Percentiles rank a stretch among this genome's conserved stretches.
phyloP scores from a whole-genome alignment of 2,113 vertebrate genomes.

The Tylochromis polylepis region DNA sequence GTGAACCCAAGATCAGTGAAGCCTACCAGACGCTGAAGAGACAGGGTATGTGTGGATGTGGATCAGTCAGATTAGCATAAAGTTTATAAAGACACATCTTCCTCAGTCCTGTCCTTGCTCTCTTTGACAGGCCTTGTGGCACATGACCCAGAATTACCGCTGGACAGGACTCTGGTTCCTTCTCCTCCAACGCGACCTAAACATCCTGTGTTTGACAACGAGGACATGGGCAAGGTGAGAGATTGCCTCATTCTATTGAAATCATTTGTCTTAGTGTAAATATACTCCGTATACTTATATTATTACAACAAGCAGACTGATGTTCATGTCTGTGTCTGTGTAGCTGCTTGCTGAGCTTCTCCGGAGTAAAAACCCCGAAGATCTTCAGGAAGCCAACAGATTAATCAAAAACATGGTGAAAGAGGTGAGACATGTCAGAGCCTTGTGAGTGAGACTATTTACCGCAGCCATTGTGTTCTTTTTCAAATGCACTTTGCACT shows the following conservation, averaged over 20 bases:
- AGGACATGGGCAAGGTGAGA: slow-evolving; percentile 93
- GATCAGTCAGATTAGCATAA: neutral
- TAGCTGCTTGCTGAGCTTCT: slow-evolving; percentile 91
- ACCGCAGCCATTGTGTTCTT: neutral
- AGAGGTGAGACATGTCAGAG: slow-evolving; percentile 83
- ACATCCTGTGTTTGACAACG: slow-evolving; percentile 96
- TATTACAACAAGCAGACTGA: neutral
- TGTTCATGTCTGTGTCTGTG: slow-evolving; percentile 2
- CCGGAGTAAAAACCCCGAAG: slow-evolving; percentile 96
- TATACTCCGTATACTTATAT: neutral
- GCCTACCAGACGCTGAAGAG: slow-evolving; percentile 92
- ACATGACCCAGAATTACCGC: slow-evolving; percentile 82
- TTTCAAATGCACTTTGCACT: neutral
- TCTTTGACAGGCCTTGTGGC: slow-evolving; percentile 82
- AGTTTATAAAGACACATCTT: neutral
- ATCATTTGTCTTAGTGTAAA: neutral
- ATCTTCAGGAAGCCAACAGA: slow-evolving; percentile 95
- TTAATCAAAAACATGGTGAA: slow-evolving; percentile 99
- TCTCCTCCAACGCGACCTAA: slow-evolving; percentile 89
- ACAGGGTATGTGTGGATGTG: slow-evolving; percentile 76
- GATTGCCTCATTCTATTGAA: neutral
- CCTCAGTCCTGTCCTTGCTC: neutral
- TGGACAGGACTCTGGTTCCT: slow-evolving; percentile 88
- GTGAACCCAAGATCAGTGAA: slow-evolving; percentile 89
- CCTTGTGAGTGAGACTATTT: neutral